phyloP scores from a whole-genome alignment of 2,113 vertebrate species.

The Phocoena sinus region DNA sequence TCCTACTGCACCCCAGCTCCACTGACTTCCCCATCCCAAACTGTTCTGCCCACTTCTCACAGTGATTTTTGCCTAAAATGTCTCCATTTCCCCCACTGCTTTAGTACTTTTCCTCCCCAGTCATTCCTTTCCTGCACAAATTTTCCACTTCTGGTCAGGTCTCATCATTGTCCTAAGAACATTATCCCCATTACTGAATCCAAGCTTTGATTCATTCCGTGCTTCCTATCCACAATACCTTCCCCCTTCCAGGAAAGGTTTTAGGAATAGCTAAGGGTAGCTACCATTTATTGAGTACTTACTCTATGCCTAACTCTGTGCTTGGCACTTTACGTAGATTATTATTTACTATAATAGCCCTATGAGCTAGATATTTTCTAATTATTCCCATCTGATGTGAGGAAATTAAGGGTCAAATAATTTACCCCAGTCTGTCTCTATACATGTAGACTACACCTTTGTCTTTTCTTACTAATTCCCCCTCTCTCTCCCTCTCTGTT shows the following conservation, averaged over 20 bases:
- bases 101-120: neutral
- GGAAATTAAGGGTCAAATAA: neutral
- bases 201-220: neutral
- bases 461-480: neutral
- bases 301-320: neutral
- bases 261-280: conserved; percentile 7
- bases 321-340: neutral
- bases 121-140: neutral
- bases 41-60: neutral
- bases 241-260: neutral
- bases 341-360: neutral
- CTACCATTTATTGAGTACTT: neutral
- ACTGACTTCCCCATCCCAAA: neutral
- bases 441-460: neutral
- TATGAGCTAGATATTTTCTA: neutral
- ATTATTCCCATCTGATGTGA: neutral
- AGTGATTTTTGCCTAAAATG: neutral
- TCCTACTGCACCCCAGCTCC: neutral
- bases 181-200: neutral
- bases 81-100: neutral
- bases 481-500: neutral
- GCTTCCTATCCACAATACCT: neutral
- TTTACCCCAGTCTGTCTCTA: neutral
- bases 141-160: neutral
- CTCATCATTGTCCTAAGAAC: neutral